These are phyloP conservation scores for Sphaerophoria taeniata DNA, from an alignment of 2,888 invertebrate species.

Conservation along the genomic window DNA sequence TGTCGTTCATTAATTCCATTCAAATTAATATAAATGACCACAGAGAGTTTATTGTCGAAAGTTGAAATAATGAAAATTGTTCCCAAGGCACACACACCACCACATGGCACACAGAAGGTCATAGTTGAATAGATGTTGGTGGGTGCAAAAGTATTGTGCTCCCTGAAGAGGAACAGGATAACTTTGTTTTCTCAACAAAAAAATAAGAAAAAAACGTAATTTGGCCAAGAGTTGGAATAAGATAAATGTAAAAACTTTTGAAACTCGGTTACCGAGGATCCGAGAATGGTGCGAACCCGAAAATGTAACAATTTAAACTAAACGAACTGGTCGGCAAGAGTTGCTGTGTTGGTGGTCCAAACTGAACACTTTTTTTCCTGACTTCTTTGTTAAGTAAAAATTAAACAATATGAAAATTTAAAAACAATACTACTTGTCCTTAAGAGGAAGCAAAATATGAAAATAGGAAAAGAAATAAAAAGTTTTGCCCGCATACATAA, in stretches of 20 bases:
- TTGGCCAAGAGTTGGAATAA: slow-evolving; percentile 6
- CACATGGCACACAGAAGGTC: neutral
- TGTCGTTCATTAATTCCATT: slow-evolving; percentile 28
- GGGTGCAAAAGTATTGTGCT: neutral
- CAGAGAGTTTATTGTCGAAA: slow-evolving; percentile 13
- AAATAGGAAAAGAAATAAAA: neutral
- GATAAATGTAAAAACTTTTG: slow-evolving; percentile 44
- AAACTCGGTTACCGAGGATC: slow-evolving; percentile 15
- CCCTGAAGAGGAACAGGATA: neutral
- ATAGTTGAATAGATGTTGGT: neutral
- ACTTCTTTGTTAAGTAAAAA: too few relatives aligned
- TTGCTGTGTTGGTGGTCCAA: neutral
- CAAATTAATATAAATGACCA: slow-evolving; percentile 45
- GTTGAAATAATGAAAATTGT: slow-evolving; percentile 34
- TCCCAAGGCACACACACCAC: neutral
- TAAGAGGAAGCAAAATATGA: too few relatives aligned
- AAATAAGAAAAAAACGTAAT: slow-evolving; percentile 9
- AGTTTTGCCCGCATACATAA: neutral
- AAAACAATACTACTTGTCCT: too few relatives aligned
- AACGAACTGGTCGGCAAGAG: slow-evolving; percentile 14
- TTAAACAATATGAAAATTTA: too few relatives aligned
- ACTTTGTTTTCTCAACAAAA: slow-evolving; percentile 25
- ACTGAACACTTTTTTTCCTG: too few relatives aligned
- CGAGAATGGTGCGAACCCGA: neutral
- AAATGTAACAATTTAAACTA: neutral